These are phyloP conservation scores for Synodontis membranacea DNA, from an alignment of 2,113 vertebrate genomes.

Conservation along the genomic window DNA sequence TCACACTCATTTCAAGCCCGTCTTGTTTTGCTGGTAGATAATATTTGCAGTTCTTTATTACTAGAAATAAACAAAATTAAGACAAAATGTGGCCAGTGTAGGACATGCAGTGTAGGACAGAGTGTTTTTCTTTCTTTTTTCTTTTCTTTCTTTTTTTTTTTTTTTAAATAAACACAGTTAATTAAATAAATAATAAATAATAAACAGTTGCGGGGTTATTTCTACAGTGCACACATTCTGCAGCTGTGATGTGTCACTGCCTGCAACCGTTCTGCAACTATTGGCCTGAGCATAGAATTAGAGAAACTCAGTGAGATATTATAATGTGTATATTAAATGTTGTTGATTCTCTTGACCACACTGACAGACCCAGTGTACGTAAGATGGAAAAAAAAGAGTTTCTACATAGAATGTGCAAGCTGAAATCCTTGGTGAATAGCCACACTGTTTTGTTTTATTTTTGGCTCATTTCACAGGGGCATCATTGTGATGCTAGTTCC, in stretches of 20 bases:
- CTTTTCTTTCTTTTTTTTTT: background rate
- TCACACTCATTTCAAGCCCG: background rate
- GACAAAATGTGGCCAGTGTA: background rate
- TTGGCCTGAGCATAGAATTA: background rate
- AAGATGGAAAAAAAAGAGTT: background rate
- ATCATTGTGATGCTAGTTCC: background rate
- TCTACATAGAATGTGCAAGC: background rate
- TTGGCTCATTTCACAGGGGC: background rate
- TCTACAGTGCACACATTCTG: background rate
- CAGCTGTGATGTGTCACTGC: background rate
- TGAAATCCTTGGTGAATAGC: background rate
- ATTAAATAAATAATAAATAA: no score
- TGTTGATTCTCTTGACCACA: background rate
- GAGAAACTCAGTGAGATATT: background rate
- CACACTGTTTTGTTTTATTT: background rate
- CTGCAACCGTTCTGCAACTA: background rate
- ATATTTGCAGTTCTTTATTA: background rate
- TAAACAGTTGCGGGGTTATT: no score
- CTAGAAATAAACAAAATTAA: background rate
- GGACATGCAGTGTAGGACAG: no score
- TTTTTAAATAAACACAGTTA: no score
- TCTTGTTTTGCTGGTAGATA: background rate
- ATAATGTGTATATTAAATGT: background rate
- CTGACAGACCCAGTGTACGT: background rate
- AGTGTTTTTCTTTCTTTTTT: no score